These are phyloP conservation scores for Choloepus hoffmanni DNA, from an alignment of 2,113 vertebrate genomes.

Conservation along the genomic window DNA sequence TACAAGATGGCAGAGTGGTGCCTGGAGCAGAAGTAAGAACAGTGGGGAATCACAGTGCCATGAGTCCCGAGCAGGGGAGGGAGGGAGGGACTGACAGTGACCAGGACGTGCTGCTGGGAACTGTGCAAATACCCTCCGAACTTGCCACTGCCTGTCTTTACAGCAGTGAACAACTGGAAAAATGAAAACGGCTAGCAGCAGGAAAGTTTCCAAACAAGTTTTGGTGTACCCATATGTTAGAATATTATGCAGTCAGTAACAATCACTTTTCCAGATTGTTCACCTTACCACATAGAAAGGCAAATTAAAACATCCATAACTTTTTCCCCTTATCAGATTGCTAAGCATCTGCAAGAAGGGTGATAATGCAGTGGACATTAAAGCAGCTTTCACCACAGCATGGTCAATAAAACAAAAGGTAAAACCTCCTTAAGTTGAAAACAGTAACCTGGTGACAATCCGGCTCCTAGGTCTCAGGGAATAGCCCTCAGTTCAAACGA, in stretches of 20 bases:
- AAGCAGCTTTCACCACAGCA: background rate
- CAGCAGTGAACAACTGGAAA: background rate
- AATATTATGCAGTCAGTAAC: background rate
- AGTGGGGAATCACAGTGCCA: fast-evolving
- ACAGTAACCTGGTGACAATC: background rate
- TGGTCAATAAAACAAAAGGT: background rate
- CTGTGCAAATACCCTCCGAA: background rate
- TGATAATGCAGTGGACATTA: background rate
- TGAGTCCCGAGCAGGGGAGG: background rate
- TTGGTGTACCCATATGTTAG: background rate
- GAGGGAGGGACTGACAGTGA: fast-evolving
- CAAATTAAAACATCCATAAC: background rate
- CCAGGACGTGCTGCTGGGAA: background rate
- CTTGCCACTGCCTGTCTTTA: background rate
- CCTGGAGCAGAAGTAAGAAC: background rate
- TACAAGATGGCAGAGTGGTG: background rate
- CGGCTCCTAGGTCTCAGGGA: background rate
- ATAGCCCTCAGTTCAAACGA: background rate
- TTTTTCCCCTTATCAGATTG: background rate
- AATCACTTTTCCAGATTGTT: background rate
- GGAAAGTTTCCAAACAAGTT: background rate
- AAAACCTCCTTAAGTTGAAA: background rate
- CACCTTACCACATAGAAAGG: background rate
- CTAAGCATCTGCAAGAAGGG: background rate
- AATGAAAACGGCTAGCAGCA: background rate